phyloP scores from a whole-genome alignment of 2,113 vertebrate species.

The Natator depressus region DNA sequence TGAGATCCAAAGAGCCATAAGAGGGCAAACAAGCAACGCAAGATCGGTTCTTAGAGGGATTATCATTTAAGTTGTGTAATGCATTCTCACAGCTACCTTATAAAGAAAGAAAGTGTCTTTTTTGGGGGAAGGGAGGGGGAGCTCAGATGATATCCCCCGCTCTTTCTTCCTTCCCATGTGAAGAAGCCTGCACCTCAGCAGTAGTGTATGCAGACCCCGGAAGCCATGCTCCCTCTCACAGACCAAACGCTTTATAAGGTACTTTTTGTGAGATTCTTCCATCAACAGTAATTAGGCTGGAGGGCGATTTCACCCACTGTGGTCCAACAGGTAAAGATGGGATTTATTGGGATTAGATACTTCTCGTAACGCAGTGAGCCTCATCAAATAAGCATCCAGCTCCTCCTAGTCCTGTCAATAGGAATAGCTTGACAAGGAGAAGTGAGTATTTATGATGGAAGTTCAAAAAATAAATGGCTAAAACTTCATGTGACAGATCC shows the following conservation, averaged over 20 bases:
- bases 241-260: too few species aligned
- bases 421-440: not conserved
- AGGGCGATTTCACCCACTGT: fast-evolving
- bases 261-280: fast-evolving
- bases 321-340: fast-evolving
- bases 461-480: not conserved
- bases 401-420: fast-evolving
- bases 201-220: not conserved
- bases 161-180: not conserved
- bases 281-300: too few species aligned
- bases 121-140: not conserved
- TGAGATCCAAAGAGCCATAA: not conserved
- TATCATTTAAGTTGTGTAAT: not conserved
- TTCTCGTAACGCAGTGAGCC: not conserved
- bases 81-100: not conserved
- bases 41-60: not conserved
- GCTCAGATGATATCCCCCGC: not conserved
- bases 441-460: not conserved
- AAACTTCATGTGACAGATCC: not conserved
- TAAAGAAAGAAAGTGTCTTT: not conserved
- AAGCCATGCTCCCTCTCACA: not conserved
- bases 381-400: not conserved
- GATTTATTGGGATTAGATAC: not conserved
- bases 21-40: not conserved
- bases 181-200: too few species aligned